Evolutionary conservation across 2,888 invertebrate genomes (phyloP), one percentile per base, ranked within the genome.

Genomic region (Ptilodon capucinus): DNA sequence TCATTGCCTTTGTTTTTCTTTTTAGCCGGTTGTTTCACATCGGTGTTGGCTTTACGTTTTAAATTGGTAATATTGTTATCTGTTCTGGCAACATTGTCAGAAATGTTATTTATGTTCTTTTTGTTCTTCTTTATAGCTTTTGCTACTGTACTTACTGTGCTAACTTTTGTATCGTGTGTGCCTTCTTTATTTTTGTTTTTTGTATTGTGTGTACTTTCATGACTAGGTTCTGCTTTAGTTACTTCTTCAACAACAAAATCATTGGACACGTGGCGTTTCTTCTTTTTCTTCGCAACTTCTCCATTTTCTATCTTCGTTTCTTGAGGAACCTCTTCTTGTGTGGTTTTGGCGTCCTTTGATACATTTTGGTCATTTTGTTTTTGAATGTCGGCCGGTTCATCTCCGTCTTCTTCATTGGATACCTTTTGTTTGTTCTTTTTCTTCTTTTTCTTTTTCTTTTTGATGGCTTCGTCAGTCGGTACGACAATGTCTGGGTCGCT

Each of bases 391-490:
- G 4, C 13, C 11, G 6, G 23, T 36, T 41, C 16, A 41, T 11
- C 11, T 4, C 35, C 52, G 4, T 51, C 49, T 51, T 45, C 44
- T 38, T 16, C 18, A 34, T 23, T 42, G n/a, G 39, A 16, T 13
- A 14, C 35, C 44, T 52, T 46, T 19, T 56, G 42, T 42, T 52
- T 51, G 23, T 57, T 57, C 39, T 65, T 60, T 41, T 57, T 82
- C 62, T 79, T 80, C 62, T 82, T 91, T 71, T 83, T 86, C 65
- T 83, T 86, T 55, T 84, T 82, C 66, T 84, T 89, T 62, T 81
- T 85, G 39, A 77, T 81, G 17, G 71, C 74, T 64, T 83, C 68
- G 68, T 81, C 74, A 47, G 76, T 55, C 11, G 86, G 76, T 2
- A 81, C 76, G 4, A 78, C 72, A 51, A 85, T 63, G 60, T 87